Conservation (phyloP, 2,113 vertebrate species). For the Podarcis cretensis region DNA sequence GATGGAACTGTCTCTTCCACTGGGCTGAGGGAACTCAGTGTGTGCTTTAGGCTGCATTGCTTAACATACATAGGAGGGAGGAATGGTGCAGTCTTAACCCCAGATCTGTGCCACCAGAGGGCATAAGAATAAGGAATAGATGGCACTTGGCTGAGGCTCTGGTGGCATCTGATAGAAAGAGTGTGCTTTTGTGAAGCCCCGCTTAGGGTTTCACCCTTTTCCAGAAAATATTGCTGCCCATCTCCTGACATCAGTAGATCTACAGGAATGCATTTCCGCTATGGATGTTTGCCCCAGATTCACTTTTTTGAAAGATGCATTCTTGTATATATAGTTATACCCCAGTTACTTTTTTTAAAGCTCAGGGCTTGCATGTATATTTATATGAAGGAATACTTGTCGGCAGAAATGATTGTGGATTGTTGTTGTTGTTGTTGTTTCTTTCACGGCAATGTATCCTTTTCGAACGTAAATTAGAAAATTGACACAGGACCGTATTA, state of each 20-base stretch:
- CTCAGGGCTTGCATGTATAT: background rate
- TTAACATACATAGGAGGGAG: background rate
- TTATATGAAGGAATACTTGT: slow-evolving; percentile 14
- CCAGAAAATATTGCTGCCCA: background rate
- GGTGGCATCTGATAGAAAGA: no score
- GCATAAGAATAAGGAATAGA: no score
- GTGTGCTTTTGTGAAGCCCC: no score
- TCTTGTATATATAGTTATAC: background rate
- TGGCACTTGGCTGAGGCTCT: no score
- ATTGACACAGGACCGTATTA: slow-evolving; percentile 63
- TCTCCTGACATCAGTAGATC: slow-evolving; percentile 13
- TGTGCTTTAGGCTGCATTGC: background rate
- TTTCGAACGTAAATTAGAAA: slow-evolving; percentile 54
- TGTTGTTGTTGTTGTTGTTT: background rate
- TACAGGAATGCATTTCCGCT: background rate
- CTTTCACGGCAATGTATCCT: slow-evolving; percentile 16
- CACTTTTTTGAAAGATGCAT: background rate
- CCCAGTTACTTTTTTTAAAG: background rate
- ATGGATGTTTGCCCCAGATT: background rate
- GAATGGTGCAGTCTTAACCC: background rate
- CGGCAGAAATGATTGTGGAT: background rate
- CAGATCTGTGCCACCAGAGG: no score
- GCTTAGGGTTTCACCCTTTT: no score
- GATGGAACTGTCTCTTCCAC: background rate
- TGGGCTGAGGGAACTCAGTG: background rate